Percentiles rank a stretch among this genome's conserved stretches.
phyloP scores from a whole-genome alignment of 2,797 vertebrate genomes.

The Hydrolagus colliei region DNA sequence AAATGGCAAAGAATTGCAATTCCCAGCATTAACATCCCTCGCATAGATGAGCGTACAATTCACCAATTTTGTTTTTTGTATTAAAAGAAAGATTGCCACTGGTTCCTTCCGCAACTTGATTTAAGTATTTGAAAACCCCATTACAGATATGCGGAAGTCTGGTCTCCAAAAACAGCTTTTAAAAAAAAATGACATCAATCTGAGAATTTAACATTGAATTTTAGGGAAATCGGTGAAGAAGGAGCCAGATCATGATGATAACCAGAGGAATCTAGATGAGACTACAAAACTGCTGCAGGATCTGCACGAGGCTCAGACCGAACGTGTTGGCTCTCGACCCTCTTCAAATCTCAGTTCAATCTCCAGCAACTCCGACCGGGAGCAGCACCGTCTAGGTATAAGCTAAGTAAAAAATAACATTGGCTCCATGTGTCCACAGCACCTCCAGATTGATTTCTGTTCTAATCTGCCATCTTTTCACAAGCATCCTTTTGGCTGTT shows the following conservation, averaged over 20 bases:
- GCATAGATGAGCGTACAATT: not conserved
- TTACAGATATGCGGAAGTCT: not conserved
- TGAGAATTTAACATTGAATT: constrained; percentile 15
- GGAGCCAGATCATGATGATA: constrained; percentile 82
- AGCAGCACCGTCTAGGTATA: constrained; percentile 84
- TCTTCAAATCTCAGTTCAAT: constrained; percentile 93
- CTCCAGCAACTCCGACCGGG: constrained; percentile 86
- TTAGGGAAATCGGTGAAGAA: constrained; percentile 84
- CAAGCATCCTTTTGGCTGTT: not conserved
- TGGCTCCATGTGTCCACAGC: not conserved
- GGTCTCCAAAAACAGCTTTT: not conserved
- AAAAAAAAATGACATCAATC: not conserved
- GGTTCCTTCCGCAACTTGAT: not conserved
- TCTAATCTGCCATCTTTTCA: not conserved
- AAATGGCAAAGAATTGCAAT: not conserved
- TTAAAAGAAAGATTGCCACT: not conserved
- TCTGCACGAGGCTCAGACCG: constrained; percentile 85
- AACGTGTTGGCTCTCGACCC: constrained; percentile 82
- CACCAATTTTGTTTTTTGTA: not conserved
- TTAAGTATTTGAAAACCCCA: not conserved
- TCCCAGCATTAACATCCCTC: not conserved
- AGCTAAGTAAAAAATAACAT: constrained; percentile 16
- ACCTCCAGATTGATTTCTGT: not conserved
- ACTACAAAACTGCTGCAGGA: constrained; percentile 86
- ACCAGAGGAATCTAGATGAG: constrained; percentile 81